A percentile compares a stretch with the other conserved stretches of the same genome.
These are phyloP conservation scores for Takifugu rubripes DNA, from an alignment of 2,797 vertebrate genomes.

Conservation along the genomic window DNA sequence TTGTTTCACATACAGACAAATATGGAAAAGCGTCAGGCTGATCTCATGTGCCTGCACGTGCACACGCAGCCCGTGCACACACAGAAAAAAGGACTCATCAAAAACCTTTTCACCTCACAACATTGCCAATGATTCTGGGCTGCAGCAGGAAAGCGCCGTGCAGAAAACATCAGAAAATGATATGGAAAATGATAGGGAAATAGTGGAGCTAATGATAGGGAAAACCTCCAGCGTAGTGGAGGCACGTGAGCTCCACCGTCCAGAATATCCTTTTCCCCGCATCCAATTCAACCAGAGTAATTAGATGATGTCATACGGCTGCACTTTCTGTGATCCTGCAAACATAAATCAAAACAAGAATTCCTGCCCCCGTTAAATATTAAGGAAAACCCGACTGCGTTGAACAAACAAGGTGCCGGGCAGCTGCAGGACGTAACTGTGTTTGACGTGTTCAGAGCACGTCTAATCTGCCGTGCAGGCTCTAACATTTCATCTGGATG, in stretches of 20 bases:
- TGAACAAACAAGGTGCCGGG: background rate
- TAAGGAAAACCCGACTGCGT: background rate
- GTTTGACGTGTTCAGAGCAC: background rate
- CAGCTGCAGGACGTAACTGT: background rate
- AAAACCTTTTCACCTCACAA: slow-evolving; percentile 45
- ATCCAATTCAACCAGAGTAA: slow-evolving; percentile 44
- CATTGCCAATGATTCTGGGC: slow-evolving; percentile 43
- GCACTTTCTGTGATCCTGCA: slow-evolving; percentile 52
- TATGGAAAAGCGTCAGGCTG: slow-evolving; percentile 19
- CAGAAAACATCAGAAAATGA: slow-evolving; percentile 59
- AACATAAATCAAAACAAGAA: slow-evolving; percentile 29
- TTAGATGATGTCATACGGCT: slow-evolving; percentile 61
- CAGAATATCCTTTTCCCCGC: slow-evolving; percentile 45
- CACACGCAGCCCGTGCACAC: background rate
- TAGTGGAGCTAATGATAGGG: background rate
- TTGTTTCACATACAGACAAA: slow-evolving; percentile 11
- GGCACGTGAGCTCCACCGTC: slow-evolving; percentile 56
- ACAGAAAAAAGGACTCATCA: slow-evolving; percentile 41
- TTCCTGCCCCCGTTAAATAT: background rate
- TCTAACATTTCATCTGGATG: background rate
- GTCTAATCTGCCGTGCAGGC: slow-evolving; percentile 1
- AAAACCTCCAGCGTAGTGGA: slow-evolving; percentile 17
- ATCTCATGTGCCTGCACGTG: background rate
- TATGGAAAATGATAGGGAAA: slow-evolving; percentile 30
- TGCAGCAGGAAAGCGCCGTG: slow-evolving; percentile 49